phyloP scores from a whole-genome alignment of 2,113 vertebrate species.

The Oreotrochilus melanogaster region DNA sequence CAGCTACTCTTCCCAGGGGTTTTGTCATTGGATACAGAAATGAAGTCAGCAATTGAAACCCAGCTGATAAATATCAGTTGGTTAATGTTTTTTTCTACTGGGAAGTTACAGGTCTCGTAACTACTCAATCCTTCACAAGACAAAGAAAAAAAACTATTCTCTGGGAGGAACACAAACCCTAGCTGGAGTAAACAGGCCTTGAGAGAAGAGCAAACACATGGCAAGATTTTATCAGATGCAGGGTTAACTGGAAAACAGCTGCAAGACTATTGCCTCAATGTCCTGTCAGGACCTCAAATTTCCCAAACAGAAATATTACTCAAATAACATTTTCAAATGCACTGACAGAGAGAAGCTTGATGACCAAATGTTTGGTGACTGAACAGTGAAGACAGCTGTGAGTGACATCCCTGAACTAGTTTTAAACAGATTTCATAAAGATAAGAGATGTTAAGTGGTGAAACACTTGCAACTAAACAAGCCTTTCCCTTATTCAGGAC shows the following conservation, averaged over 20 bases:
- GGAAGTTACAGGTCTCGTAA: not conserved
- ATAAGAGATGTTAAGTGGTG: not conserved
- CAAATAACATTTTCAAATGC: not conserved
- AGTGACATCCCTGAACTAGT: not conserved
- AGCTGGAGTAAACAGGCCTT: not conserved
- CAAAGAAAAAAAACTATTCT: not conserved
- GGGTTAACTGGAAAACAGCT: not conserved
- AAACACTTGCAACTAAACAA: not conserved
- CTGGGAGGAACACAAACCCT: not conserved
- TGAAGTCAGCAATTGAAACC: not conserved
- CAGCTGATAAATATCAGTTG: not conserved
- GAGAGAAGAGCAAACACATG: not conserved
- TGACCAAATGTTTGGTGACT: not conserved
- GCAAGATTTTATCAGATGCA: not conserved
- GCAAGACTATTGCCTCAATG: not conserved
- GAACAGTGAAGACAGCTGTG: not conserved
- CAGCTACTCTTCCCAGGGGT: not conserved
- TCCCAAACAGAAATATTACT: not conserved
- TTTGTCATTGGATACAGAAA: not conserved
- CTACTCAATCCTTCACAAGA: not conserved
- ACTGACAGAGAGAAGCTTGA: not conserved
- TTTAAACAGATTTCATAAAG: not conserved
- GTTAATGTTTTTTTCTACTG: not conserved
- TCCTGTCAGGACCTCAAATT: not conserved
- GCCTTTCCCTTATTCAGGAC: not conserved